Conservation (phyloP, 2,113 vertebrate species). For the Todiramphus saurophagus region DNA sequence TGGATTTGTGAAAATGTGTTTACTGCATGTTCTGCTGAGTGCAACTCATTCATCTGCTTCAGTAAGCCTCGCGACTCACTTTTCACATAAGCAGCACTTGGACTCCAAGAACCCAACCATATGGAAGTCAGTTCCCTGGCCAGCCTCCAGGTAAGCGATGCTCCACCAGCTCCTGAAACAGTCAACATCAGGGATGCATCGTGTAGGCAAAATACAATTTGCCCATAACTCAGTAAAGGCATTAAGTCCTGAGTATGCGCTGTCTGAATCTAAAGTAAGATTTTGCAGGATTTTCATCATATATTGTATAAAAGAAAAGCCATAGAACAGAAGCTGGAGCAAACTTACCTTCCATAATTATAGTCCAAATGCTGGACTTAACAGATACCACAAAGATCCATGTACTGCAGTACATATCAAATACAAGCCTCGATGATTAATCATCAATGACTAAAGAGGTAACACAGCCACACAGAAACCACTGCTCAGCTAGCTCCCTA, state of each 20-base stretch:
- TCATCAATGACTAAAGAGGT: background rate
- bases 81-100: accelerated
- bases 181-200: accelerated
- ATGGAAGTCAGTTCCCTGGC: background rate
- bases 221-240: accelerated
- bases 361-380: background rate
- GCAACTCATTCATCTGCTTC: background rate
- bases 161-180: background rate
- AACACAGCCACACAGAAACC: background rate
- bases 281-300: background rate
- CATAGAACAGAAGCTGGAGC: background rate
- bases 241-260: accelerated
- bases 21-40: background rate
- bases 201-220: accelerated
- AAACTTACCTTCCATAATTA: background rate
- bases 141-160: background rate
- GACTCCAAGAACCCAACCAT: background rate
- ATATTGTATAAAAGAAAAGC: background rate
- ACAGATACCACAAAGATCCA: background rate
- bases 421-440: background rate
- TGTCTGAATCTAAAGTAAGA: background rate
- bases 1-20: background rate
- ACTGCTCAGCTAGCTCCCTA: background rate
- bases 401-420: background rate
- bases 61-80: background rate